A percentile compares a stretch with the other conserved stretches of the same genome.
phyloP scores from a whole-genome alignment of 2,113 vertebrate genomes.

The Podarcis cretensis region DNA sequence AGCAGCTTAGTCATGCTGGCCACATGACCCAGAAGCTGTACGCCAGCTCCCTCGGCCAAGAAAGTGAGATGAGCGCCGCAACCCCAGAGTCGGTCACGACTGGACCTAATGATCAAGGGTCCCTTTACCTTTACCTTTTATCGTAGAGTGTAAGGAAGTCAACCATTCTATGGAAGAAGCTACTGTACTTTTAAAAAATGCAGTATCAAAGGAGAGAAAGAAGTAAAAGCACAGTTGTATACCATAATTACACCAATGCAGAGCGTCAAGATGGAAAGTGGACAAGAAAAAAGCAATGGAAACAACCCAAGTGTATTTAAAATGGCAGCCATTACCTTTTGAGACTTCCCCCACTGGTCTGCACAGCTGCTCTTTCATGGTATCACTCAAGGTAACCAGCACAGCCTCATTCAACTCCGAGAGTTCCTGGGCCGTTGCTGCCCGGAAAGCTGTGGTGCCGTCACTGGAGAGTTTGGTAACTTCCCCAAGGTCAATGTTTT shows the following conservation, averaged over 20 bases:
- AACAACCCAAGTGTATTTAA: not conserved
- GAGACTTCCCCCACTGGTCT: conserved; percentile 47
- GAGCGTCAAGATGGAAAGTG: not conserved
- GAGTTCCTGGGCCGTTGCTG: conserved; percentile 77
- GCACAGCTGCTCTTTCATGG: conserved; percentile 85
- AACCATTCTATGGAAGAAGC: not conserved
- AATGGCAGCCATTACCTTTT: conserved; percentile 71
- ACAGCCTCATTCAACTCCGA: conserved; percentile 92
- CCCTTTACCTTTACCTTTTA: no score
- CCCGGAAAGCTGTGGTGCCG: conserved; percentile 81
- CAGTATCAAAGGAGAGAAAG: not conserved
- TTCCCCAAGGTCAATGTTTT: conserved; percentile 79
- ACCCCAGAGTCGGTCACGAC: no score
- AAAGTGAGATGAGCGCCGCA: no score
- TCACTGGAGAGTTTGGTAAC: conserved; percentile 84
- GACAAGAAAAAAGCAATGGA: not conserved
- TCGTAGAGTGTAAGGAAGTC: not conserved
- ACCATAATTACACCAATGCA: not conserved
- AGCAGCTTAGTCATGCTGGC: no score
- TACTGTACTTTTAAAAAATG: not conserved
- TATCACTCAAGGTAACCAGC: conserved; percentile 83
- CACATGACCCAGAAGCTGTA: no score
- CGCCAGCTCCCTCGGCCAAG: no score
- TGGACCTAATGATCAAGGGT: no score
- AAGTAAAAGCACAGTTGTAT: not conserved